Conservation (phyloP, 2,888 invertebrate species). For the Azorinus chamasolen region DNA sequence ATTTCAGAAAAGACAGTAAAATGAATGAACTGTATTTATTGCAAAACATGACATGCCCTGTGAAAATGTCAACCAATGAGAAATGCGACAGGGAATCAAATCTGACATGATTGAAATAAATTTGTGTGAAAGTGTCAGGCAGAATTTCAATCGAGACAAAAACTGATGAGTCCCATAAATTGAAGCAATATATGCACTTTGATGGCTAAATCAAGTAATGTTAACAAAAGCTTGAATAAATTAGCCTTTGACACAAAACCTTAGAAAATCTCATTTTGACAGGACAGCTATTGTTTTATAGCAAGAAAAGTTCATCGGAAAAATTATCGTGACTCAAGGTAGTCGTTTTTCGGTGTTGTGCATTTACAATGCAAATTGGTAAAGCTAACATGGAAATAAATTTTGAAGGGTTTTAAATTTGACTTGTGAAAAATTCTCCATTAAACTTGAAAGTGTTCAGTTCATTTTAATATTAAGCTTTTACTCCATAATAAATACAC, state of each 20-base stretch:
- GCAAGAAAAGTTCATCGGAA: too few relatives aligned
- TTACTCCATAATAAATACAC: too few relatives aligned
- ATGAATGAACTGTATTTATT: constrained; percentile 6
- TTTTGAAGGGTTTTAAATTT: too few relatives aligned
- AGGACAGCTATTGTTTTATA: constrained; percentile 3
- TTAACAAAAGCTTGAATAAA: not conserved
- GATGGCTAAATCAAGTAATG: too few relatives aligned
- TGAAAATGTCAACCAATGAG: constrained; percentile 17
- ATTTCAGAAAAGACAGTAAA: constrained; percentile 10
- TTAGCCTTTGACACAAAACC: constrained; percentile 1
- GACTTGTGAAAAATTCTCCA: too few relatives aligned
- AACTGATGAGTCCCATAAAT: constrained; percentile 5
- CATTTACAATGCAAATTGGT: too few relatives aligned
- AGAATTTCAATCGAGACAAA: constrained; percentile 2
- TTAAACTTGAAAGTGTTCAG: too few relatives aligned
- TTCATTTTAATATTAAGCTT: too few relatives aligned
- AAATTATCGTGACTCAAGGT: too few relatives aligned
- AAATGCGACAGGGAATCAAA: constrained; percentile 26
- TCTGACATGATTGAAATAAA: constrained; percentile 25
- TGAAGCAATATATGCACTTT: not conserved
- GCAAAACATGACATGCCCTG: constrained; percentile 21
- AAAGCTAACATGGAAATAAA: too few relatives aligned
- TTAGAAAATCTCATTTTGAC: not conserved
- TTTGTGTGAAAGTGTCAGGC: constrained; percentile 9
- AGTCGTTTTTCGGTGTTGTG: too few relatives aligned